These are phyloP conservation scores for Echiichthys vipera DNA, from an alignment of 2,797 vertebrate genomes.

Conservation along the genomic window DNA sequence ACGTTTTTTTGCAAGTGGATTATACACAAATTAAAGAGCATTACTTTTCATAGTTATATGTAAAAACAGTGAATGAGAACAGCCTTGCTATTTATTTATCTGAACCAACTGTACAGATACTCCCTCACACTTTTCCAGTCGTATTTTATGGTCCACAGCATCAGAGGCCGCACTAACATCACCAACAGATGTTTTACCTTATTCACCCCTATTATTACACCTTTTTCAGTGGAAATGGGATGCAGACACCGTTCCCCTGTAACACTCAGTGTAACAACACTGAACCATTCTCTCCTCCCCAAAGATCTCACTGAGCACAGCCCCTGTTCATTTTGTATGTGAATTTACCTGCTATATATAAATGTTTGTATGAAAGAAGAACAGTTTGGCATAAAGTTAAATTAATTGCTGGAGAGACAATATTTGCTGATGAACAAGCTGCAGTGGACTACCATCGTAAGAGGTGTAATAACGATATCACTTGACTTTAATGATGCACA, in stretches of 20 bases:
- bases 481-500: not conserved
- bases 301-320: not conserved
- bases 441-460: not conserved
- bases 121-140: not conserved
- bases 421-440: slow-evolving; percentile 7
- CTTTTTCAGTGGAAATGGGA: not conserved
- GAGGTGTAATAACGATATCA: not conserved
- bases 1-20: no score
- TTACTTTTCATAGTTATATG: no score
- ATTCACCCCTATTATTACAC: no score
- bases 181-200: not conserved
- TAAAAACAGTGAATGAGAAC: no score
- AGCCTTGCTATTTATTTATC: no score
- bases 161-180: not conserved
- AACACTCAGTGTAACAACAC: not conserved
- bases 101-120: not conserved
- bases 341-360: not conserved
- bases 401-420: not conserved
- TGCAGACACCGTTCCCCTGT: not conserved
- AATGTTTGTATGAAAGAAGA: not conserved
- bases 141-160: not conserved
- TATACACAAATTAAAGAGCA: no score
- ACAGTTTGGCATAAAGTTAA: not conserved
- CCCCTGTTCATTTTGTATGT: not conserved
- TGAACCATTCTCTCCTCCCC: not conserved